Conservation (phyloP, 2,113 vertebrate genomes). For the Nothobranchius furzeri region DNA sequence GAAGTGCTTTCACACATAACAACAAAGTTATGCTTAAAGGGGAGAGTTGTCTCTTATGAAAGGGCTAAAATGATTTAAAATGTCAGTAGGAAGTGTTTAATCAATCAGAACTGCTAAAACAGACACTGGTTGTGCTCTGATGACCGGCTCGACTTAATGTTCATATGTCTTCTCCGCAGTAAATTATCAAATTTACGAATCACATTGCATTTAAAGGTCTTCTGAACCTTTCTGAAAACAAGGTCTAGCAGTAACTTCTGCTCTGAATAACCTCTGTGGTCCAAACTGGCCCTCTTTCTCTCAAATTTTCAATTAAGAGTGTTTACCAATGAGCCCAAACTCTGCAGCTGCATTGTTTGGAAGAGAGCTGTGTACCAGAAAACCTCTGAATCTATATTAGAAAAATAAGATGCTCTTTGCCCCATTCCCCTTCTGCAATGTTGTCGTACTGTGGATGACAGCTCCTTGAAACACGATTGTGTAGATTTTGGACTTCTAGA, state of each 20-base stretch:
- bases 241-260: slow-evolving; percentile 11
- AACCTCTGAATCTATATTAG: no score
- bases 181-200: slow-evolving; percentile 32
- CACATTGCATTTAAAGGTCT: slow-evolving; percentile 34
- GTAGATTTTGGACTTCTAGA: slow-evolving; percentile 50
- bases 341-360: no score
- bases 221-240: slow-evolving; percentile 17
- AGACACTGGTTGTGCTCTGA: slow-evolving; percentile 18
- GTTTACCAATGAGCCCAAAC: no score
- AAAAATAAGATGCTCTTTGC: slow-evolving; percentile 9
- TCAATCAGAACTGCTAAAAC: slow-evolving; percentile 35
- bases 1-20: slow-evolving; percentile 49
- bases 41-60: slow-evolving; percentile 41
- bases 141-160: background rate
- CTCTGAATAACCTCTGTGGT: slow-evolving; percentile 7
- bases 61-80: slow-evolving; percentile 53
- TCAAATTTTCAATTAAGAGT: no score
- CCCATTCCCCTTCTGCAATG: slow-evolving; percentile 15
- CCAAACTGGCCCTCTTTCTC: background rate
- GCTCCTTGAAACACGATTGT: slow-evolving; percentile 22
- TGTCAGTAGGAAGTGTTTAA: slow-evolving; percentile 53
- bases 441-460: slow-evolving; percentile 11
- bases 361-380: no score
- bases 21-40: slow-evolving; percentile 26
- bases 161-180: slow-evolving; percentile 2